These are phyloP conservation scores for rabbit (Oryctolagus cuniculus) DNA, from an alignment of 2,113 vertebrate species.

Conservation along the genomic window DNA sequence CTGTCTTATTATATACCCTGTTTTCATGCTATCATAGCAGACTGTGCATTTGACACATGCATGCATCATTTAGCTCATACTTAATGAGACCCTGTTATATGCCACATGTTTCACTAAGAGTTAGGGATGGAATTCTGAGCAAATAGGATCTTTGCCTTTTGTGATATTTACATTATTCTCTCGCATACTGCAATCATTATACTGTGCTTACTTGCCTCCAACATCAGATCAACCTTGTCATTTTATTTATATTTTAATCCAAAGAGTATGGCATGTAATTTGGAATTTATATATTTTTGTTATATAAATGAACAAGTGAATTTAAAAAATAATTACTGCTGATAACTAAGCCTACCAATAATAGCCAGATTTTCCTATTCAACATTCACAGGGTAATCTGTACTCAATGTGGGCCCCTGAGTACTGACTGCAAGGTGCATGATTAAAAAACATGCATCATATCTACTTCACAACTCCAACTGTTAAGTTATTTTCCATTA, in stretches of 20 bases:
- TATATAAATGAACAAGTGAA: not conserved
- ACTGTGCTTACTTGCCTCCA: not conserved
- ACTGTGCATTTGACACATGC: not conserved
- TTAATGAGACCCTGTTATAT: not conserved
- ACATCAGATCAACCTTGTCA: not conserved
- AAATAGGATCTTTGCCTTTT: not conserved
- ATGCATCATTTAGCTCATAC: not conserved
- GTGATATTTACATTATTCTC: not conserved
- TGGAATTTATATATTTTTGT: not conserved
- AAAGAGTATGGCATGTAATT: no score
- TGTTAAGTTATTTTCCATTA: not conserved
- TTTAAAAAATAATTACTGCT: not conserved
- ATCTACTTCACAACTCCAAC: not conserved
- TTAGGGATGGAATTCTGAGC: not conserved
- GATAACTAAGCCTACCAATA: not conserved
- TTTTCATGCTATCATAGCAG: not conserved
- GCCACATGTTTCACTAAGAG: not conserved
- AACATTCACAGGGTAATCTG: not conserved
- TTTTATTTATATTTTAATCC: not conserved
- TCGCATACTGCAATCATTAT: not conserved
- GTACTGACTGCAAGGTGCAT: not conserved
- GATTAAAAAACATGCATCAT: not conserved
- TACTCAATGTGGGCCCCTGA: not conserved
- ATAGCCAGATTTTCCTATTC: not conserved
- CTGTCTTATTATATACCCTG: not conserved